A percentile compares a stretch with the other conserved stretches of the same genome.
Evolutionary conservation across 2,888 invertebrate species (phyloP).

Genomic region (Drosophila pseudotalamancana): DNA sequence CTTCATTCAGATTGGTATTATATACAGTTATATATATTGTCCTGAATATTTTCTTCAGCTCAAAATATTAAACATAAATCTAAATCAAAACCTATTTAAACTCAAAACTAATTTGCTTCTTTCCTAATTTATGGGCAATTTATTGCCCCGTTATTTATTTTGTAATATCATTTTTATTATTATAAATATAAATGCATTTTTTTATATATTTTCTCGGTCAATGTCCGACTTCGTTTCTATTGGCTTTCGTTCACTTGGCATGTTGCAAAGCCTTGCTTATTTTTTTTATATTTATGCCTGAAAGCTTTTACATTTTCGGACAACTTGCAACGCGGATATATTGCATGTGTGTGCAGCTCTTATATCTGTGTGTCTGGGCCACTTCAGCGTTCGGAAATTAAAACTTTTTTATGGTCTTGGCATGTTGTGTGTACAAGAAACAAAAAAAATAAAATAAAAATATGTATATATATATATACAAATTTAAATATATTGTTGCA

Average conservation of each 20-base stretch:
- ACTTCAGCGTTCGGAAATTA: conserved; percentile 67
- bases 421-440: conserved; percentile 33
- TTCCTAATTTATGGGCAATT: too few relatives aligned
- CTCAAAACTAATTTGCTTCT: too few relatives aligned
- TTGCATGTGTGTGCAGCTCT: conserved; percentile 18
- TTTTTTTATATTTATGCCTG: conserved; percentile 71
- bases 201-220: conserved; percentile 36
- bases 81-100: too few relatives aligned
- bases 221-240: conserved; percentile 44
- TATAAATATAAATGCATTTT: neutral
- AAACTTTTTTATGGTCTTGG: conserved; percentile 68
- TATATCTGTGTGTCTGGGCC: conserved; percentile 29
- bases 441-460: conserved; percentile 1
- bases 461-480: conserved; percentile 10
- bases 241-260: conserved; percentile 44
- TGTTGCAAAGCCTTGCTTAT: conserved; percentile 41
- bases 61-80: too few relatives aligned
- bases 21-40: too few relatives aligned
- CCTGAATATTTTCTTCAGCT: too few relatives aligned
- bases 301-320: conserved; percentile 61
- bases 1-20: too few relatives aligned
- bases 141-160: too few relatives aligned
- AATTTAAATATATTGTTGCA: conserved; percentile 50
- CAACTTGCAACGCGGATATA: conserved; percentile 44
- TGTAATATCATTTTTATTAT: too few relatives aligned